Evolutionary conservation across 2,113 vertebrate species (phyloP), one percentile per base, ranked within the genome.

Genomic region (Campylomormyrus tamandua): DNA sequence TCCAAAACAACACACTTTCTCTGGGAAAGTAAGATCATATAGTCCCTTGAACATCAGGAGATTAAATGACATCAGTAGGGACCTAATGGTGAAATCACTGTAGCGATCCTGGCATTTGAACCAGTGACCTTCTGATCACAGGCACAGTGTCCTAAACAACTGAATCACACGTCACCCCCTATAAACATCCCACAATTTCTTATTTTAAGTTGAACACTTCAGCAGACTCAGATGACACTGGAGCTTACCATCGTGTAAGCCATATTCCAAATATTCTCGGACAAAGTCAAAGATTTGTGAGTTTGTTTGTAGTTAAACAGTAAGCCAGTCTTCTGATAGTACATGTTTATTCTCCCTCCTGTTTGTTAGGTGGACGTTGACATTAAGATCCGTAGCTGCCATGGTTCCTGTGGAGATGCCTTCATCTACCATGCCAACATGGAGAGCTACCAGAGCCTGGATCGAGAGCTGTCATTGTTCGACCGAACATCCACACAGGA

Each of bases 331-430:
- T n/a, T 46, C 88, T 90, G 56, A 87, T 87, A 42, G 87, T 13
- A n/a, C 31, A 15, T 85, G 66, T 74, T 83, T 84, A 80, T 90
- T 93, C 35, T 39, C 13, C 0, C n/a, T 39, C 13, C 70, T 90
- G 24, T 90, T 42, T 90, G 89, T 19, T 77, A 97, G 96, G 95
- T 96, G 91, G 95, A 96, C 88, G 53, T 94, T 74, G 95, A 95
- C 91, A 94, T 96, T 49, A 95, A 93, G 91, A 91, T 96, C 15
- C 92, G 94, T 66, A 50, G 94, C 27, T 96, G 96, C 83, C 49
- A 3, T 0, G 96, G 96, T 0, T 95, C 96, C 45, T 96, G 96
- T 84, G 88, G 39, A 10, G 90, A 87, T 3, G 90, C 66, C 24
- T 35, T 91, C 2, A 88, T 88, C 0, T 93, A 94, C 92, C 27